Conservation (phyloP, 2,797 vertebrate species). For the Rhinophrynus dorsalis region DNA sequence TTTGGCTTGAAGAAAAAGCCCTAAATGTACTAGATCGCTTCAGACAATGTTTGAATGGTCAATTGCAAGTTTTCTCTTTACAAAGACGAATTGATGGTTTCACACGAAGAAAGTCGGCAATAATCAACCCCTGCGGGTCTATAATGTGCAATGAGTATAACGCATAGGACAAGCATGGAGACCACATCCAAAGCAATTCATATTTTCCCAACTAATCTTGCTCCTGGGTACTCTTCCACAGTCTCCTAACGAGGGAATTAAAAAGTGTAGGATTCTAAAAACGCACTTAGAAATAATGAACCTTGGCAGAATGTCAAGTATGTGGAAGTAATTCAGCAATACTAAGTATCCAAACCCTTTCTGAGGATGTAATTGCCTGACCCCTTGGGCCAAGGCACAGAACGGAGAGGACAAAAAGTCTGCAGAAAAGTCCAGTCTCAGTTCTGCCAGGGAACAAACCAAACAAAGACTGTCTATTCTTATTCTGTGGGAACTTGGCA, state of each 20-base stretch:
- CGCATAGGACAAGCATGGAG: constrained; percentile 33
- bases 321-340: constrained; percentile 27
- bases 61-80: constrained; percentile 20
- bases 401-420: not conserved
- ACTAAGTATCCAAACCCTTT: not conserved
- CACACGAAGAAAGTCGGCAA: constrained; percentile 27
- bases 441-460: too few relatives aligned
- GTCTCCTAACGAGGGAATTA: constrained; percentile 41
- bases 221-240: constrained; percentile 2
- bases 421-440: not conserved
- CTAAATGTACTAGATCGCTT: too few relatives aligned
- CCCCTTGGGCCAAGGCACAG: not conserved
- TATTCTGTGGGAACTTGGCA: too few relatives aligned
- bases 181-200: constrained; percentile 32
- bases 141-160: constrained; percentile 25
- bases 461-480: too few relatives aligned
- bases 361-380: constrained; percentile 3
- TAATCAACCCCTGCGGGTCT: constrained; percentile 38
- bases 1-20: too few relatives aligned
- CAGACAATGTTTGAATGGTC: constrained; percentile 4
- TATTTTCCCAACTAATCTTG: constrained; percentile 47
- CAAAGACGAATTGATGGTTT: constrained; percentile 36
- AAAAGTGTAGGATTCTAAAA: not conserved
- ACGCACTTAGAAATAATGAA: constrained; percentile 4
- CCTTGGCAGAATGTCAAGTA: not conserved